Evolutionary conservation across 2,797 vertebrate species (phyloP), one percentile per base, ranked within the genome.

Genomic region (Catamblyrhynchus diadema): DNA sequence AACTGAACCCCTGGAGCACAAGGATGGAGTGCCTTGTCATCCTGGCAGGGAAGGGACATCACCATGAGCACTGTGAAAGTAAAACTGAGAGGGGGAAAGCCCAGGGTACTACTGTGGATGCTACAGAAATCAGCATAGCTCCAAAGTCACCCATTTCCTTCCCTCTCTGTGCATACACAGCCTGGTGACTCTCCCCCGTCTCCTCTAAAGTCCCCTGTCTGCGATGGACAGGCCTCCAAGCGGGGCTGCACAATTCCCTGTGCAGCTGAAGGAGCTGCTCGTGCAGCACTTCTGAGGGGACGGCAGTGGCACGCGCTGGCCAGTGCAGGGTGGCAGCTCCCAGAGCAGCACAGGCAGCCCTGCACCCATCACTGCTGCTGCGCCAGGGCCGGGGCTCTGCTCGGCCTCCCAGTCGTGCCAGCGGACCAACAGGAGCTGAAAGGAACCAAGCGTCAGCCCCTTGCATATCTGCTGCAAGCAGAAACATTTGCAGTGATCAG

Each of bases 401-500:
- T 6, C 54, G 9, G 39, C 44, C 32, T 39, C 13, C 70, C 82
- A 45, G 37, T 3, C 60, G 2, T 44, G 61, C 48, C 65, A 14
- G 16, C 6, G 35, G 28, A 79, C 21, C 80, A 73, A 8, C 57
- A 88, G 87, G 50, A 89, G 61, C 88, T 53, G 41, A 54, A 90
- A 61, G 2, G n/a, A 84, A 39, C 72, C 56, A 37, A 94, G 33
- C 3, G 57, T 20, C 64, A 81, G 75, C 45, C 69, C 51, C 75
- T 8, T 70, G 86, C 84, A 11, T 72, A 69, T 80, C 90, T 94
- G 50, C 72, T 66, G 3, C 28, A 14, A 86, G 91, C 79, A 96
- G 95, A 48, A 95, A 88, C 69, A 57, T 94, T 96, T 70, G 80
- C 94, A 91, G 69, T 62, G 82, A 93, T 96, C 78, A 90, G 78